phyloP scores from a whole-genome alignment of 2,113 vertebrate species.

The Plectropomus leopardus region DNA sequence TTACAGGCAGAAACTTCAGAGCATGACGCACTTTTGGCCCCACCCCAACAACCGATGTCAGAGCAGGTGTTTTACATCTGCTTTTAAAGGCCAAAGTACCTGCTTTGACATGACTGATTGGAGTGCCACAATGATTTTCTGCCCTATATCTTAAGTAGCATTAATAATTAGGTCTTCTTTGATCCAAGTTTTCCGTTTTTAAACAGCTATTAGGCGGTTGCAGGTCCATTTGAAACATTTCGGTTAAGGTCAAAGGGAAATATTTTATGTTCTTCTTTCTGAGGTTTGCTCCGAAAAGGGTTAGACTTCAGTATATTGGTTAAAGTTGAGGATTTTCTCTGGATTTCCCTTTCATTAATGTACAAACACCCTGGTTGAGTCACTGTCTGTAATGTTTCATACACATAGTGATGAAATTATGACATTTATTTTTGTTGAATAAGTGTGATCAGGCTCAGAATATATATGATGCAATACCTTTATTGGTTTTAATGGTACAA shows the following conservation, averaged over 20 bases:
- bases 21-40: background rate
- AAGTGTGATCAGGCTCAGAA: slow-evolving; percentile 36
- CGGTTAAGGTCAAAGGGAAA: background rate
- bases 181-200: background rate
- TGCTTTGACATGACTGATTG: slow-evolving; percentile 16
- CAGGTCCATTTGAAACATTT: background rate
- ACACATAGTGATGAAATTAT: slow-evolving; percentile 27
- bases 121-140: slow-evolving; percentile 36
- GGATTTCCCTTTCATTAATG: slow-evolving; percentile 20
- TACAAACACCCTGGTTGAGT: slow-evolving; percentile 25
- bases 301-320: slow-evolving; percentile 1
- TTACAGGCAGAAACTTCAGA: background rate
- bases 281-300: background rate
- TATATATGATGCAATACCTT: slow-evolving; percentile 51
- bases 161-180: background rate
- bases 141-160: slow-evolving; percentile 1
- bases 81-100: slow-evolving; percentile 13
- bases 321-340: slow-evolving; percentile 12
- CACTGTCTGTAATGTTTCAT: slow-evolving; percentile 16
- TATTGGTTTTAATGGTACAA: slow-evolving; percentile 36
- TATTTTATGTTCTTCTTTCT: background rate
- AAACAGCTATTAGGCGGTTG: background rate
- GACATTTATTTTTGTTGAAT: slow-evolving; percentile 54
- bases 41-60: background rate
- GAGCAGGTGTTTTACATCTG: slow-evolving; percentile 51